Percentiles rank a stretch among this genome's conserved stretches.
Evolutionary conservation across 2,113 vertebrate genomes (phyloP).

Genomic region (western clawed frog (Xenopus tropicalis)): UCB_Xtro_10.0 CM004452.2:20297501-20298000

Average conservation of each 20-base stretch:
- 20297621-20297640: too few relatives aligned
- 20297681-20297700: background rate
- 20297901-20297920: constrained; percentile 29
- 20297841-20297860: constrained; percentile 39
- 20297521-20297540: too few relatives aligned
- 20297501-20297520: too few relatives aligned
- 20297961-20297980: background rate
- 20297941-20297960: constrained; percentile 23
- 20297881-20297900: constrained; percentile 38
- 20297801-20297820: constrained; percentile 32
- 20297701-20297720: background rate
- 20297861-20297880: constrained; percentile 35
- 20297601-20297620: too few relatives aligned
- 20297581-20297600: too few relatives aligned
- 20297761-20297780: constrained; percentile 32
- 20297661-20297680: too few relatives aligned
- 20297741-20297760: constrained; percentile 30
- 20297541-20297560: too few relatives aligned
- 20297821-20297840: constrained; percentile 45
- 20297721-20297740: constrained; percentile 26
- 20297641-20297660: too few relatives aligned
- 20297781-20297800: constrained; percentile 20
- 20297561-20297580: too few relatives aligned
- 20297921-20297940: constrained; percentile 24
- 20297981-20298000: constrained; percentile 7